Evolutionary conservation across 2,888 invertebrate species (phyloP), one percentile per base, ranked within the genome.

Genomic region (Platynereis dumerilii): DNA sequence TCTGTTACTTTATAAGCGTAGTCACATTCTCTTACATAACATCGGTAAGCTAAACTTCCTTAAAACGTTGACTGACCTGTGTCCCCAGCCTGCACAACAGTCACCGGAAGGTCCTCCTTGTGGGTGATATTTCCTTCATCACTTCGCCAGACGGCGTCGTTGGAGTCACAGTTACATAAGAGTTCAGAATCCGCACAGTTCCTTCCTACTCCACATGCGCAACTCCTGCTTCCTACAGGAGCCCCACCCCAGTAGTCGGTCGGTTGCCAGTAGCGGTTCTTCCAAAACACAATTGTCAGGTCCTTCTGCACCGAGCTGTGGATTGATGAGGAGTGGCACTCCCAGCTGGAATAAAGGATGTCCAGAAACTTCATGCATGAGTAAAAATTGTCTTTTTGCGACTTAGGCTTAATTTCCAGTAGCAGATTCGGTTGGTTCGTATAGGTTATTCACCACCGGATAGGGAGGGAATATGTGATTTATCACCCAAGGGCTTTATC

Each of bases 91-190:
- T 70, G 67, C 55, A 81, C 78, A 1, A 71, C 74, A 26, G 72
- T 74, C 17, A 80, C 72, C 0, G 81, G 81, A 5, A 81, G 71
- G 48, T 80, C 80, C 2, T 69, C 64, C 60, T 76, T 78, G 52
- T 76, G 67, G 1, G 76, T 78, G 20, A 81, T 63, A 58, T 68
- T 75, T 3, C 81, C 81, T 45, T 73, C 72, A 65, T 81, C 81
- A 27, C 67, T 66, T 12, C 80, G 64, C 78, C 78, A 78, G 1
- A 67, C 68, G 1, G 71, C 67, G 67, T 80, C 80, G 60, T 81
- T 81, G 29, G 69, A 65, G 67, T 81, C 81, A 66, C 81, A 81
- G 71, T 81, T 80, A 69, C 81, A 81, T 2, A 69, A 58, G 12
- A 69, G 60, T 0, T 63, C 69, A 1, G 68, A 57, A n/a, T 63